Evolutionary conservation across 2,797 vertebrate species (phyloP), one percentile per base, ranked within the genome.

Genomic region (Acropternis orthonyx): DNA sequence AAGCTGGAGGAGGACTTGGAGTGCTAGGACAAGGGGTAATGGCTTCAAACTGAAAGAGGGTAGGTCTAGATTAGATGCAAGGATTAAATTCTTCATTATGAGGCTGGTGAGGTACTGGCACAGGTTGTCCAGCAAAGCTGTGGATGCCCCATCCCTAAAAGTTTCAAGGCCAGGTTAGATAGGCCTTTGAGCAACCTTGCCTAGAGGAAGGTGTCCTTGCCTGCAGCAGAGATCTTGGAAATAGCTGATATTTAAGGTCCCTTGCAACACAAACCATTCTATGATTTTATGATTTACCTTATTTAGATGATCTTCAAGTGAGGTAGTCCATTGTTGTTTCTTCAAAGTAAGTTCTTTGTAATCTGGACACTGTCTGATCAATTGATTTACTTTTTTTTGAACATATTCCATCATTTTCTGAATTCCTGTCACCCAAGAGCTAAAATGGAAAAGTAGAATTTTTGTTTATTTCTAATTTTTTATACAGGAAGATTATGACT

Each of bases 361-460:
- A 13, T 97, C 92, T 27, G 97, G 97, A 92, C 96, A 96, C 59
- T 97, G 98, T 13, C 76, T 61, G 26, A 85, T 97, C 78, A 98
- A 95, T 39, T 93, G 93, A 78, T 98, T 96, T 69, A 97, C 96
- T 49, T 95, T 96, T 58, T 97, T 97, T 93, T 97, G 30, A 95
- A 99, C 76, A 77, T 97, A 97, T 77, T 97, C 97, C 97, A 98
- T 95, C 98, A 98, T 98, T 96, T 98, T 97, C 41, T 97, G 97
- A 96, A 98, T 95, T 66, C 97, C 98, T 62, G 72, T 85, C 52
- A 95, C 92, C 92, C 74, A 97, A 74, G 92, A 96, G 84, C 98
- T 98, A 97, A 95, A 97, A 55, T 17, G 30, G 51, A 96, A 95
- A 58, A 96, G 79, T 52, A 66, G 65, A 96, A 78, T 34, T 80